A percentile compares a stretch with the other conserved stretches of the same genome.
Evolutionary conservation across 2,888 invertebrate genomes (phyloP).

Genomic region (Calliopum simillimum): DNA sequence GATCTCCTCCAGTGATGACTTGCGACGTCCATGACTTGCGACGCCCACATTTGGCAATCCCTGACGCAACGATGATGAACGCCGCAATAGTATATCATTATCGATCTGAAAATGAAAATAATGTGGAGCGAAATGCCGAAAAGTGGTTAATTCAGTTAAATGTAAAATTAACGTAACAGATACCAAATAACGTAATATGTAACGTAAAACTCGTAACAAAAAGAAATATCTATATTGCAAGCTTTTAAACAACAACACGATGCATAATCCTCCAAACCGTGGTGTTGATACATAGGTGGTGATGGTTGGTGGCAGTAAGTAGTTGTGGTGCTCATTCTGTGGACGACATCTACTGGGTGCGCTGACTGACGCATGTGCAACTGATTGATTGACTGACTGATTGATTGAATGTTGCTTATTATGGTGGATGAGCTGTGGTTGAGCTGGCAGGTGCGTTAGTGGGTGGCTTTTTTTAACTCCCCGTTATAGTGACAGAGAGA

Average conservation of each 20-base stretch:
- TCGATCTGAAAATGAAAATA: slow-evolving; percentile 68
- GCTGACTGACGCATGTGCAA: not conserved
- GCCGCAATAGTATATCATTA: slow-evolving; percentile 84
- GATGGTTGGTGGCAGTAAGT: not conserved
- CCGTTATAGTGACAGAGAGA: not conserved
- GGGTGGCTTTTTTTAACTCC: not conserved
- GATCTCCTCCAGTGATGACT: slow-evolving; percentile 88
- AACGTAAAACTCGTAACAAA: not conserved
- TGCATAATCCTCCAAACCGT: slow-evolving; percentile 17
- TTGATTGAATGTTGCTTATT: not conserved
- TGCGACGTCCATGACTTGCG: slow-evolving; percentile 72
- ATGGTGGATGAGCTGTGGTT: not conserved
- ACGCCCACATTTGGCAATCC: slow-evolving; percentile 77
- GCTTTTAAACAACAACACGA: slow-evolving; percentile 31
- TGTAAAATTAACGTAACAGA: not conserved
- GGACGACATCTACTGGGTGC: slow-evolving; percentile 3
- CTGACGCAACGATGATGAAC: slow-evolving; percentile 87
- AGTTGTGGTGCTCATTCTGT: not conserved
- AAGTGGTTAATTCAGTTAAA: not conserved
- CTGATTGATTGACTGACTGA: slow-evolving; percentile 13
- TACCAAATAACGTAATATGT: slow-evolving; percentile 7
- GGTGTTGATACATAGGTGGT: slow-evolving; percentile 1
- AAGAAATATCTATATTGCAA: slow-evolving; percentile 19
- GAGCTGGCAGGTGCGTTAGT: slow-evolving; percentile 6
- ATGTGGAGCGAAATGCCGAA: slow-evolving; percentile 10